Evolutionary conservation across 2,888 invertebrate genomes (phyloP), one percentile per base, ranked within the genome.

Genomic region (Aricia artaxerxes): DNA sequence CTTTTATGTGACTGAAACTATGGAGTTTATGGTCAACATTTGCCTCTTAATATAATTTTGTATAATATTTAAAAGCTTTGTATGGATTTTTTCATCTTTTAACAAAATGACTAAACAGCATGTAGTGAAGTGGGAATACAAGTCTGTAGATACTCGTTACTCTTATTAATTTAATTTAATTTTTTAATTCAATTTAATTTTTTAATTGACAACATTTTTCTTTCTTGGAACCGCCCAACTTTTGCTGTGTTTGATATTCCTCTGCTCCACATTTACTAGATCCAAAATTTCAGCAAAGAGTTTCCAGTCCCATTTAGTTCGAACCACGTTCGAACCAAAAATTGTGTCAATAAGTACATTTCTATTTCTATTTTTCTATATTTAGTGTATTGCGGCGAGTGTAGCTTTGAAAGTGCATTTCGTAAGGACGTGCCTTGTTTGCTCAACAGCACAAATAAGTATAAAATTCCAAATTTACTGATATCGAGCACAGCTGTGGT

Each of bases 381-480:
- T 69, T 69, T 69, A 13, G 69, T 31, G 13, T 13, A 69, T 69
- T 69, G 35, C 35, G 13, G 35, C 35, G 35, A 69, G 69, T 69
- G 69, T 35, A 35, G 69, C 35, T 69, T 69, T 69, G 73, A 73
- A 73, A 73, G 44, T 73, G 73, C 44, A 73, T 44, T 73, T 44
- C 44, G 73, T 44, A 24, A 44, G 44, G 24, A 73, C 73, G 73
- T 73, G 73, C 73, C 44, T 44, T 73, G 73, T 73, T n/a, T 73
- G 44, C 44, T 24, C 24, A 73, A 73, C 4, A 16, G 6, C 38
- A 40, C 73, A 44, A 73, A 31, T 73, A 44, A 40, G 11, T 44
- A 73, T 73, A 73, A 44, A 73, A 44, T 73, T 73, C 7, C n/a
- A 40, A 73, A 73, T 73, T 73, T 73, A 73, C 44, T 44, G 73